Evolutionary conservation across 2,113 vertebrate genomes (phyloP), one percentile per base, ranked within the genome.

Genomic region (Martes martes): DNA sequence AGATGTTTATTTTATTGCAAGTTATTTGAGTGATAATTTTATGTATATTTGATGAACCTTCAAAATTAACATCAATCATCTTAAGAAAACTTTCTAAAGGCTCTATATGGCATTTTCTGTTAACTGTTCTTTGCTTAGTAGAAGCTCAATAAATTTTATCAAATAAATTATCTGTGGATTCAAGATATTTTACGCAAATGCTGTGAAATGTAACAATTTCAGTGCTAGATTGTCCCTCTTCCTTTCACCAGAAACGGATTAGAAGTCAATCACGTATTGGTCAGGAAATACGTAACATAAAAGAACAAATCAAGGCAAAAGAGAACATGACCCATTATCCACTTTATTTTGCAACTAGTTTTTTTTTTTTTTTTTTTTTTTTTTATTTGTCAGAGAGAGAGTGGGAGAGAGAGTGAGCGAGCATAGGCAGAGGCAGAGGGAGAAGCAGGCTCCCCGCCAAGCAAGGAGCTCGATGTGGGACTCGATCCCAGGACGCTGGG

Each of bases 1-100:
- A 39, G 31, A 82, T 65, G 24, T 59, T 82, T 97, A 31, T 28
- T 55, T 93, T 24, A 23, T 16, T 71, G 42, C 4, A 97, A 78
- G 11, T 91, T 96, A 86, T 95, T 87, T 94, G 63, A 65, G 13
- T 50, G 11, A 28, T 74, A 63, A 73, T 73, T 90, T 92, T 87
- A 52, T 69, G 74, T 52, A 80, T 93, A 39, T 55, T 88, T 81
- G 14, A 45, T 81, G 69, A 89, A n/a, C 7, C 18, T 82, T 55
- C 11, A 57, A 19, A 45, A 91, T 91, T 71, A 86, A 63, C 47
- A 65, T 74, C 0, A 55, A 8, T 57, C 31, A 83, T 80, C 18
- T 82, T 71, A 65, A 45, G 23, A 45, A 81, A 87, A 39, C 6
- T 81, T 92, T 87, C 45, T 73, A 57, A 82, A 74, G 16, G 1